Evolutionary conservation across 2,113 vertebrate genomes (phyloP).

Genomic region (Crotalus tigris): DNA sequence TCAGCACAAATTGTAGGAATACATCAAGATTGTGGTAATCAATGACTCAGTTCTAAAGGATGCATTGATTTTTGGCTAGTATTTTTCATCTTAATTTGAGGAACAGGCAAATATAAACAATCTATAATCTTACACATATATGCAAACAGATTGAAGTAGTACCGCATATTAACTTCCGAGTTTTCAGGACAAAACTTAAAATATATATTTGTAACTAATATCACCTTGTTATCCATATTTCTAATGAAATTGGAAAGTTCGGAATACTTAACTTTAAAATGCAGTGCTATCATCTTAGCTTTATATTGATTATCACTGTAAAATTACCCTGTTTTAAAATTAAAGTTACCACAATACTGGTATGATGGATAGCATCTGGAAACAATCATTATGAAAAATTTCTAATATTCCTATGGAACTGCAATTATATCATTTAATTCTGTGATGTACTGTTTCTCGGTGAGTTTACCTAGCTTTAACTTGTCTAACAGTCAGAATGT

Average conservation of each 20-base stretch:
- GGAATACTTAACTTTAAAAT: background rate
- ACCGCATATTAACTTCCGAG: constrained; percentile 9
- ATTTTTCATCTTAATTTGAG: constrained; percentile 49
- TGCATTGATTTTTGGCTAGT: constrained; percentile 42
- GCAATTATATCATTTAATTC: background rate
- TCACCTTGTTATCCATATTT: background rate
- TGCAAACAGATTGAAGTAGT: background rate
- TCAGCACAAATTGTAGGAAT: constrained; percentile 51
- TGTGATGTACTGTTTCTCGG: background rate
- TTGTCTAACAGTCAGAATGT: background rate
- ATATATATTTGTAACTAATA: background rate
- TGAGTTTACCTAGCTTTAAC: background rate
- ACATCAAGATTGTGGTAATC: constrained; percentile 58
- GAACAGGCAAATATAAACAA: constrained; percentile 30
- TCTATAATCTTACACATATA: constrained; percentile 9
- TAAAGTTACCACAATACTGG: background rate
- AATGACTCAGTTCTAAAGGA: constrained; percentile 47
- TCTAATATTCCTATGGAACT: background rate
- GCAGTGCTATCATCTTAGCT: background rate
- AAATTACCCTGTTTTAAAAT: background rate
- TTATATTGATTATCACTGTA: background rate
- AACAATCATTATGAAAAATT: background rate
- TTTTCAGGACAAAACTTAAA: background rate
- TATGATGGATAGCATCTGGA: background rate
- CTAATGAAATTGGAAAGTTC: background rate